phyloP scores from a whole-genome alignment of 1,140 invertebrate species.

The Elysia chlorotica region DNA sequence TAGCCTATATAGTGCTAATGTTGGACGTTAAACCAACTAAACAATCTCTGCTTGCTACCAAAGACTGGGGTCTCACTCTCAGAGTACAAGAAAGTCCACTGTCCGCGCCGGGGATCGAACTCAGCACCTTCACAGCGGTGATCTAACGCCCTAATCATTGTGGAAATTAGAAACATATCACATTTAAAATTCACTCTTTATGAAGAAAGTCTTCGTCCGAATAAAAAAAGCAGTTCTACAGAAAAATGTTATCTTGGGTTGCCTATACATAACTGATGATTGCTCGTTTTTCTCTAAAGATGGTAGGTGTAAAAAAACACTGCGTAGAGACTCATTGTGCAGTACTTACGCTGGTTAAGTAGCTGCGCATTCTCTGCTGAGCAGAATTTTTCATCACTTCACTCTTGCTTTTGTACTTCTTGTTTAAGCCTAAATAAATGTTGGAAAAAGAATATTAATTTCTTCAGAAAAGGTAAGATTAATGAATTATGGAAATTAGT shows the following conservation, averaged over 20 bases:
- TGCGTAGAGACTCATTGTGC: not conserved
- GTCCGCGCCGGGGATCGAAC: too few relatives aligned
- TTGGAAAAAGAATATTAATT: not conserved
- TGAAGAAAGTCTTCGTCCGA: not conserved
- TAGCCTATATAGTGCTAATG: too few relatives aligned
- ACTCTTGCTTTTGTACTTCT: conserved; percentile 52
- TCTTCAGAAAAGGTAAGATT: not conserved
- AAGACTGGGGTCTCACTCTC: too few relatives aligned
- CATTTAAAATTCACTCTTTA: not conserved
- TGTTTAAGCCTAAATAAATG: conserved; percentile 42
- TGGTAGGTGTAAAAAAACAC: not conserved
- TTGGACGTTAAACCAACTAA: too few relatives aligned
- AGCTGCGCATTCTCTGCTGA: conserved; percentile 51
- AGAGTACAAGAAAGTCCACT: too few relatives aligned
- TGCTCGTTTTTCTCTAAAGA: not conserved
- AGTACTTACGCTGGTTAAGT: conserved; percentile 45
- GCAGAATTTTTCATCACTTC: conserved; percentile 52
- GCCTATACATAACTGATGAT: not conserved
- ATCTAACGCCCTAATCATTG: too few relatives aligned
- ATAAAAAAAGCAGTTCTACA: not conserved
- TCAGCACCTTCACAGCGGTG: too few relatives aligned
- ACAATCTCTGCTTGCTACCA: too few relatives aligned
- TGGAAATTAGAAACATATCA: not conserved
- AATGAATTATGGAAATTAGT: not conserved
- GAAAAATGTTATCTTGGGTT: not conserved